Conservation (phyloP, 1,140 invertebrate genomes). For the Stenopsyche tienmushanensis region DNA sequence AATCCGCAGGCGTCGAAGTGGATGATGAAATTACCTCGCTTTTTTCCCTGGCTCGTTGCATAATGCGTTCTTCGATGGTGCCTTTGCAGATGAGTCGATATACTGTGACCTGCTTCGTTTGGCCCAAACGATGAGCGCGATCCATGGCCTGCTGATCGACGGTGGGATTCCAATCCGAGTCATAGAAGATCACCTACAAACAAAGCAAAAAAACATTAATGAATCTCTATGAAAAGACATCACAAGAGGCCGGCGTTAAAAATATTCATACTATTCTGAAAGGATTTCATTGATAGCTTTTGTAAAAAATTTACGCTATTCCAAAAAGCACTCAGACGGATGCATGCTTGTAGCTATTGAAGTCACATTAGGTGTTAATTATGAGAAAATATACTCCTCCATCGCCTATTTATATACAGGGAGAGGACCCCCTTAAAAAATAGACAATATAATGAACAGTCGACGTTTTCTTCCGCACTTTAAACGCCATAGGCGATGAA, state of each 20-base stretch:
- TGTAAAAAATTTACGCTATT: too few species aligned
- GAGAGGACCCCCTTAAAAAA: background rate
- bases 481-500: background rate
- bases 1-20: too few species aligned
- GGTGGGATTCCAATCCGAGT: slow-evolving; percentile 99
- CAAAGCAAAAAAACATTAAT: slow-evolving; percentile 17
- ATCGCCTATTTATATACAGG: background rate
- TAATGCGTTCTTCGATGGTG: slow-evolving; percentile 87
- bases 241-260: too few species aligned
- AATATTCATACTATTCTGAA: too few species aligned
- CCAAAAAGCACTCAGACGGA: too few species aligned
- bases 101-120: slow-evolving; percentile 90
- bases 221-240: too few species aligned
- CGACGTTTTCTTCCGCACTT: background rate
- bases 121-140: slow-evolving; percentile 83
- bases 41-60: slow-evolving; percentile 86
- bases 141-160: slow-evolving; percentile 95
- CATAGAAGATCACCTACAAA: slow-evolving; percentile 94
- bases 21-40: slow-evolving; percentile 82
- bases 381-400: too few species aligned
- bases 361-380: background rate
- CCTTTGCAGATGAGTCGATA: slow-evolving; percentile 90
- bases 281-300: too few species aligned
- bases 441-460: slow-evolving; percentile 7
- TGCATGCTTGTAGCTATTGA: too few species aligned